These are phyloP conservation scores for Xiphophorus maculatus DNA, from an alignment of 2,113 vertebrate genomes.

Conservation along the genomic window DNA sequence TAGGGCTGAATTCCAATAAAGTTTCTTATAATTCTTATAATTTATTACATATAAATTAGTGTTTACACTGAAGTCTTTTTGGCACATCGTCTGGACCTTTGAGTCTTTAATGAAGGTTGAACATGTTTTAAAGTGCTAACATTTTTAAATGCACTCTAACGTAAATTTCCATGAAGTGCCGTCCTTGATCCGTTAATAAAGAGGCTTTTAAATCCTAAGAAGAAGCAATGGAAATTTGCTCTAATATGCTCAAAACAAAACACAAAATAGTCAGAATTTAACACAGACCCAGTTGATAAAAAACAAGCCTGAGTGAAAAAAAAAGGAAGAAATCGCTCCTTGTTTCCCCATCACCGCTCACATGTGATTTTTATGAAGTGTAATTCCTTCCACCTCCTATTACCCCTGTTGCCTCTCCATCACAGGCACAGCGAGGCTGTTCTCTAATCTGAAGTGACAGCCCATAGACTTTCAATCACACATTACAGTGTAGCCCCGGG, in stretches of 20 bases:
- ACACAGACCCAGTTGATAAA: constrained; percentile 61
- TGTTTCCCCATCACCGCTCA: constrained; percentile 80
- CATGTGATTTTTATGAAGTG: constrained; percentile 95
- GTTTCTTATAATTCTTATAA: no score
- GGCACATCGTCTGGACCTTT: no score
- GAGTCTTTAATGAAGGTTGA: not conserved
- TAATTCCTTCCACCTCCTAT: constrained; percentile 95
- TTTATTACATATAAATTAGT: no score
- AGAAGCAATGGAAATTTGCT: not conserved
- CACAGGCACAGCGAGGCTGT: constrained; percentile 90
- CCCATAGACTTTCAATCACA: constrained; percentile 95
- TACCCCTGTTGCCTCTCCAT: constrained; percentile 93
- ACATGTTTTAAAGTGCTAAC: not conserved
- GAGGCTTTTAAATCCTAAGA: not conserved
- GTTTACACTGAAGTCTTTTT: no score
- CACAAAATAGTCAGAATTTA: constrained; percentile 72
- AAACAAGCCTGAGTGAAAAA: constrained; percentile 49
- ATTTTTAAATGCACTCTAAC: no score
- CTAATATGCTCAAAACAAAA: not conserved
- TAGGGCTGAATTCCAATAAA: no score
- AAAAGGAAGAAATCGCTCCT: constrained; percentile 55
- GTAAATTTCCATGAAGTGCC: not conserved
- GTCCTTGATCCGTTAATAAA: not conserved
- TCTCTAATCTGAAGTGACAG: constrained; percentile 99
- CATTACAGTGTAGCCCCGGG: constrained; percentile 95